Evolutionary conservation across 2,113 vertebrate species (phyloP).

Genomic region (Alligator sinensis): DNA sequence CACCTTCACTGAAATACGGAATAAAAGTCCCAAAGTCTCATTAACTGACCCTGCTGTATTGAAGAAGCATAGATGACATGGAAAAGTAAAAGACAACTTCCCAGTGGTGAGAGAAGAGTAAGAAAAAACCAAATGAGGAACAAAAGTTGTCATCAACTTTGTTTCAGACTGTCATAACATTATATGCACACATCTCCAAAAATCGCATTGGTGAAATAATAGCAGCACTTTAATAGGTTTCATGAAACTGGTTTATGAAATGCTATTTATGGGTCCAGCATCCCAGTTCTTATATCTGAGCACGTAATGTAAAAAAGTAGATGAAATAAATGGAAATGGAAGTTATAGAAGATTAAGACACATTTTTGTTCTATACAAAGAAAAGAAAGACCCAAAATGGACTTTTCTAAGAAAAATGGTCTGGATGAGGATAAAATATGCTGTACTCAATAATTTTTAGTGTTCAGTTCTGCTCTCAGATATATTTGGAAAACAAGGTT

Average conservation of each 20-base stretch:
- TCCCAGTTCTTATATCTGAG: constrained; percentile 23
- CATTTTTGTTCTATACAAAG: constrained; percentile 21
- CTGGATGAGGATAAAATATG: not conserved
- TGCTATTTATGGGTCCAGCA: not conserved
- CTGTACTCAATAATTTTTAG: not conserved
- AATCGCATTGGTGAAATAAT: not conserved
- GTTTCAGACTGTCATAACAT: not conserved
- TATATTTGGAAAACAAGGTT: not conserved
- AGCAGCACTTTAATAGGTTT: not conserved
- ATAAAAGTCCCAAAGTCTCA: not conserved
- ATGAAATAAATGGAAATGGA: constrained; percentile 4
- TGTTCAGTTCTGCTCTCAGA: not conserved
- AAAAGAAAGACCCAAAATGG: not conserved
- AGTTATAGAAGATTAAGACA: not conserved
- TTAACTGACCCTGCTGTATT: not conserved
- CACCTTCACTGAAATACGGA: not conserved
- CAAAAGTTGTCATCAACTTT: not conserved
- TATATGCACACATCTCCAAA: not conserved
- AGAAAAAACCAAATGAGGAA: not conserved
- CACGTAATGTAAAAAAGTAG: not conserved
- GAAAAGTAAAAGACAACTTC: not conserved
- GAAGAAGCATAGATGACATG: constrained; percentile 22
- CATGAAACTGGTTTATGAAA: not conserved
- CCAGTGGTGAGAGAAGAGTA: not conserved
- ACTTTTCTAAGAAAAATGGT: not conserved